Evolutionary conservation across 2,797 vertebrate species (phyloP), one percentile per base, ranked within the genome.

Genomic region (Notolepis coatsorum): DNA sequence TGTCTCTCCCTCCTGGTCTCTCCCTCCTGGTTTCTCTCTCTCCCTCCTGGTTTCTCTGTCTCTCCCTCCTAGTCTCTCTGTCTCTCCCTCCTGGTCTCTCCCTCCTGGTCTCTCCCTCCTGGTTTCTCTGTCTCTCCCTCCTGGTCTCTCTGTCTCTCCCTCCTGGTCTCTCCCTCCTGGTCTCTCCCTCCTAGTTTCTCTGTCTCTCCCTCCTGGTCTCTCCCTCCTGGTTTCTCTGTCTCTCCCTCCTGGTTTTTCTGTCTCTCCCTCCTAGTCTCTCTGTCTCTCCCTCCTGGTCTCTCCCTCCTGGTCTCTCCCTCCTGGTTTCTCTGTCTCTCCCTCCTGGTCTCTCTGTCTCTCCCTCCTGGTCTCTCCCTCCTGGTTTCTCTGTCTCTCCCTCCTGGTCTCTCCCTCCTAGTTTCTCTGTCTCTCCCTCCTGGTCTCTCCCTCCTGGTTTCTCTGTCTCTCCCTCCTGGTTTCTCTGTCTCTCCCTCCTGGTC

Each of bases 141-240:
- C 65, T 46, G 33, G 33, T 62, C 27, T 63, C 18, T 57, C 15
- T 41, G 18, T 23, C 17, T 70, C 15, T 64, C 33, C 30, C 33
- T 42, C 13, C n/a, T n/a, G n/a, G n/a, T 56, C n/a, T 28, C 23
- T 57, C 10, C 39, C 3, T 13, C 41, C 20, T n/a, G n/a, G n/a
- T 39, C 61, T 53, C 43, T 52, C 3, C 55, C 31, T 23, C 17
- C 55, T 21, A 50, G 21, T 45, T 50, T 25, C 42, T 35, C 24
- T 50, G 39, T 27, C 53, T 28, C 59, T 3, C 5, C 21, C 5
- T 53, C 37, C 65, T 46, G 33, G 33, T 62, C 27, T 63, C 18
- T 57, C 15, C 27, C 21, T 23, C 17, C 67, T 13, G 60, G 28
- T 43, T 20, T 42, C 13, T 56, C n/a, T 28, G n/a, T 57, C 10